Evolutionary conservation across 1,140 invertebrate genomes (phyloP).

Genomic region (Bursaphelenchus mucronatus): DNA sequence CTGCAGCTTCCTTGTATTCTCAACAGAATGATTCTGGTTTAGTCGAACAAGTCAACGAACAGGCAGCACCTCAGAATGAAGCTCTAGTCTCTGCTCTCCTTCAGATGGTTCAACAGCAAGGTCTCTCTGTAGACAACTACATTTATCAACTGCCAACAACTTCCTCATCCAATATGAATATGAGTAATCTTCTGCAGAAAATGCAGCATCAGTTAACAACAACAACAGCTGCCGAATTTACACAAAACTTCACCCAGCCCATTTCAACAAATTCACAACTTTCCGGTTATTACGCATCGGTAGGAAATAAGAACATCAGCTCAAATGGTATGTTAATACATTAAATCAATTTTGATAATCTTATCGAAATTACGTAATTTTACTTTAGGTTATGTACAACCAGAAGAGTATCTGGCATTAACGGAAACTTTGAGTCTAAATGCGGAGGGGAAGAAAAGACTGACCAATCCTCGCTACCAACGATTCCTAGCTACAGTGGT

Average conservation of each 20-base stretch:
- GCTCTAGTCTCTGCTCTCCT: too few species aligned
- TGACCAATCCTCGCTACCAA: constrained; percentile 44
- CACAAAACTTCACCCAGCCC: neutral
- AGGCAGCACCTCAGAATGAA: too few species aligned
- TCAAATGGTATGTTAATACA: neutral
- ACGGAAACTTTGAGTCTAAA: constrained; percentile 45
- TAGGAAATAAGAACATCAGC: neutral
- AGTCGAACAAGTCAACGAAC: too few species aligned
- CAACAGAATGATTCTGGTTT: too few species aligned
- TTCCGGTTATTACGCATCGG: neutral
- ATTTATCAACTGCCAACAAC: too few species aligned
- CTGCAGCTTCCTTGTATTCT: too few species aligned
- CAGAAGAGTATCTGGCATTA: constrained; percentile 18
- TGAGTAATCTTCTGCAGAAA: too few species aligned
- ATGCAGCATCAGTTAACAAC: neutral
- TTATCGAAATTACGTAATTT: neutral
- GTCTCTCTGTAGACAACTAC: too few species aligned
- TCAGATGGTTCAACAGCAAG: too few species aligned
- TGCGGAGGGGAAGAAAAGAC: constrained; percentile 35
- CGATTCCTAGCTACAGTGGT: constrained; percentile 46
- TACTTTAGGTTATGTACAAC: neutral
- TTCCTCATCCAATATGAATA: too few species aligned
- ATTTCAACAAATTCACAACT: constrained; percentile 7
- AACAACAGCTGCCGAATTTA: constrained; percentile 11
- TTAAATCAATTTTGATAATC: neutral